Percentiles rank a stretch among this genome's conserved stretches.
phyloP scores from a whole-genome alignment of 2,888 invertebrate genomes.

The Podabrus alpinus region DNA sequence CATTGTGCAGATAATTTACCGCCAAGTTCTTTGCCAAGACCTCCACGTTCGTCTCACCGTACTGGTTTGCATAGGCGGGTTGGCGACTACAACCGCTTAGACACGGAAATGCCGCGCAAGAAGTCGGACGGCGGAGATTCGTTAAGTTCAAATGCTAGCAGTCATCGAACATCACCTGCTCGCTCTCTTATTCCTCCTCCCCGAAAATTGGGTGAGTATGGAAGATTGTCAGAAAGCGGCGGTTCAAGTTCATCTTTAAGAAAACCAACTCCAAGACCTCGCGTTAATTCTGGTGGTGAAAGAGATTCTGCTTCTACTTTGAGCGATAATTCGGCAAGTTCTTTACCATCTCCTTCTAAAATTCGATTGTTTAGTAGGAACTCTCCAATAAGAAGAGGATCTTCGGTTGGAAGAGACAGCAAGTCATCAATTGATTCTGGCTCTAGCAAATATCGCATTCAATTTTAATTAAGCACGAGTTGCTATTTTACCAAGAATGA shows the following conservation, averaged over 20 bases:
- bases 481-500: background rate
- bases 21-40: constrained; percentile 73
- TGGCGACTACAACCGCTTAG: constrained; percentile 70
- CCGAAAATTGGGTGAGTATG: constrained; percentile 63
- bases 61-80: constrained; percentile 57
- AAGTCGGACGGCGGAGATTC: constrained; percentile 53
- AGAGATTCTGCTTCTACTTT: constrained; percentile 61
- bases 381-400: constrained; percentile 58
- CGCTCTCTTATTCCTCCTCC: constrained; percentile 61
- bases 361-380: constrained; percentile 53
- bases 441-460: constrained; percentile 74
- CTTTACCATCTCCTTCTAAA: constrained; percentile 67
- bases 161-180: constrained; percentile 55
- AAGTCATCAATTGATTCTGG: constrained; percentile 56
- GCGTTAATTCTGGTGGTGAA: constrained; percentile 55
- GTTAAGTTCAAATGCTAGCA: constrained; percentile 52
- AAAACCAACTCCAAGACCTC: constrained; percentile 47
- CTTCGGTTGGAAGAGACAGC: constrained; percentile 62
- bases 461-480: constrained; percentile 61
- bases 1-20: constrained; percentile 65
- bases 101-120: constrained; percentile 54
- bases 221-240: constrained; percentile 61
- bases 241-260: constrained; percentile 48
- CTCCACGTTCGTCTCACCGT: constrained; percentile 63
- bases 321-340: constrained; percentile 61